Conservation (phyloP, 2,113 vertebrate genomes). For the Melanostigma gelatinosum region DNA sequence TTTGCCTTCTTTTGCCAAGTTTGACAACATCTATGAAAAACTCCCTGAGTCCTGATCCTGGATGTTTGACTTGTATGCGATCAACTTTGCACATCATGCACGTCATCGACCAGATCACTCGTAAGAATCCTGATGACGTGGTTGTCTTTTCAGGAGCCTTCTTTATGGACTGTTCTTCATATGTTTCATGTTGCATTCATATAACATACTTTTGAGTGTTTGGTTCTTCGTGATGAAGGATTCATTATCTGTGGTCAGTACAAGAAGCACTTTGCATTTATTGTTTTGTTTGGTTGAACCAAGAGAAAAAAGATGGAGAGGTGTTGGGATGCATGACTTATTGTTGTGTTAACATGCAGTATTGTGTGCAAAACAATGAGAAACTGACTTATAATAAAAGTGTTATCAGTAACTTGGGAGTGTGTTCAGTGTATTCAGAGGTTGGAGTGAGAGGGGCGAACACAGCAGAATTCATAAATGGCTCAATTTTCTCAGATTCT, state of each 20-base stretch:
- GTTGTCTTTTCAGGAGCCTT: not conserved
- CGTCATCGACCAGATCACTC: not conserved
- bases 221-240: not conserved
- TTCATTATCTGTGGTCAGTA: not conserved
- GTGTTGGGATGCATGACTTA: constrained; percentile 41
- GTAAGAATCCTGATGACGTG: not conserved
- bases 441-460: too few species aligned
- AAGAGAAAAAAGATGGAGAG: constrained; percentile 11
- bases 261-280: not conserved
- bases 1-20: not conserved
- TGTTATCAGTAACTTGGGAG: constrained; percentile 38
- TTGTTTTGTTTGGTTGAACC: not conserved
- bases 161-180: not conserved
- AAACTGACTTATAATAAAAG: constrained; percentile 63
- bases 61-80: not conserved
- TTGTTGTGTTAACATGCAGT: constrained; percentile 65
- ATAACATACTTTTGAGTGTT: not conserved
- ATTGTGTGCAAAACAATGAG: constrained; percentile 67
- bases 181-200: not conserved
- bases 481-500: too few species aligned
- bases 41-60: not conserved
- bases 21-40: not conserved
- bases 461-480: too few species aligned
- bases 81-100: not conserved
- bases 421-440: not conserved